Percentiles rank a stretch among this genome's conserved stretches.
These are phyloP conservation scores for Gymnosoma rotundatum DNA, from an alignment of 2,888 invertebrate species.

Conservation along the genomic window DNA sequence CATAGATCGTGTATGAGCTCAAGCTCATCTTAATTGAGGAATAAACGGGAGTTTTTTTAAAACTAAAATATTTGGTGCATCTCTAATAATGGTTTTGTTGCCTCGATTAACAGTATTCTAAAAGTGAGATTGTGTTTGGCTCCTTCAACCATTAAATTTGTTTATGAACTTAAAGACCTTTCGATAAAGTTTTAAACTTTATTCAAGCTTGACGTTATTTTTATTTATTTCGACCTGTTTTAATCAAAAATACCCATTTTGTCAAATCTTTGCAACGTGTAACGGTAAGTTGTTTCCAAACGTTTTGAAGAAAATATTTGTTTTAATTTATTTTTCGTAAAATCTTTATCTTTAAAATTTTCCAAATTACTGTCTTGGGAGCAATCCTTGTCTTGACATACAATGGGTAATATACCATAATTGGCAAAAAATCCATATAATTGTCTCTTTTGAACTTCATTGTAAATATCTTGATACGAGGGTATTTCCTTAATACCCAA, in stretches of 20 bases:
- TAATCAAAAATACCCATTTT: constrained; percentile 72
- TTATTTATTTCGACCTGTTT: background rate
- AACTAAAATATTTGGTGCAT: too few species aligned
- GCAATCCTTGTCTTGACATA: constrained; percentile 69
- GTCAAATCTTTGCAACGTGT: constrained; percentile 71
- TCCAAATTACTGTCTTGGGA: constrained; percentile 71
- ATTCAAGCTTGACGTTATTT: too few species aligned
- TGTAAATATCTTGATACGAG: constrained; percentile 64
- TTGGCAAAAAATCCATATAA: constrained; percentile 71
- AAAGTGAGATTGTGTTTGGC: too few species aligned
- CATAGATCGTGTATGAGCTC: too few species aligned
- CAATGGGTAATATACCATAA: constrained; percentile 69
- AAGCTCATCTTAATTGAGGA: too few species aligned
- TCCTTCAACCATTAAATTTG: too few species aligned
- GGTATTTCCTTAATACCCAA: constrained; percentile 62
- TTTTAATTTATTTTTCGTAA: constrained; percentile 60
- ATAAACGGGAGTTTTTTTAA: too few species aligned
- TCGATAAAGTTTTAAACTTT: too few species aligned
- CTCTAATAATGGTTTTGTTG: too few species aligned
- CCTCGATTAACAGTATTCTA: too few species aligned
- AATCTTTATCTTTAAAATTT: constrained; percentile 68
- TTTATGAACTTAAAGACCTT: too few species aligned
- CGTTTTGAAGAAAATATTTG: constrained; percentile 71
- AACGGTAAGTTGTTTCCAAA: constrained; percentile 67
- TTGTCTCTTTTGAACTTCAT: constrained; percentile 69